Base-by-base conservation (phyloP, 2,888 invertebrate genomes). In the Drosophila kokeensis region DNA sequence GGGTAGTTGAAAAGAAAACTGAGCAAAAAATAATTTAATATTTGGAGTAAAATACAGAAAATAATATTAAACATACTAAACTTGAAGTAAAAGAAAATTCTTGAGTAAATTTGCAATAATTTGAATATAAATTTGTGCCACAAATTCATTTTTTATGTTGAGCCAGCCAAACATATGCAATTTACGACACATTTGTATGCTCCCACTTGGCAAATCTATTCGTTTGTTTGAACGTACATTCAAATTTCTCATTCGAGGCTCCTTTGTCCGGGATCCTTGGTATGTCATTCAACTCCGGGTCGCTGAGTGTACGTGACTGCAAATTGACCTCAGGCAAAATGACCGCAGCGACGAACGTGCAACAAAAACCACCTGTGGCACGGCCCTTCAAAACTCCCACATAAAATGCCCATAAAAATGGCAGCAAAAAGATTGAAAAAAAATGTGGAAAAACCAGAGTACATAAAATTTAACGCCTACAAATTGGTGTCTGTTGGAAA, bases 331-430 rank as follows among this genome's bases (percentile, higher is more conserved):
- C 69, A 64, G 30, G 32, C 66, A 55, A 65, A 65, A 61, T 67
- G 73, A 72, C 75, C 71, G 55, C 57, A 30, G 27, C n/a, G 38
- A 49, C 13, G 34, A 60, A 63, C 70, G 65, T 58, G 65, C 67
- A 57, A 70, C 78, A 63, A 53, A 62, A 71, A 71, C 87, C 85
- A 85, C 85, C 85, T 85, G 85, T 87, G 73, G 87, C 73, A 48
- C 85, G 81, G 85, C 76, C 54, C 15, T 62, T 58, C 30, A 40
- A 49, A 34, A 57, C 71, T 52, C 59, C 60, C 70, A 64, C 24
- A 24, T 15, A 45, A 79, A 76, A 27, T n/a, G 15, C 24, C 15
- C 45, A 24, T 24, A 45, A 84, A 83, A 78, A 30, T 45, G 59
- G 55, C 69, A 69, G 66, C 66, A 65, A 54, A 58, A 57, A 67